Evolutionary conservation across 2,113 vertebrate genomes (phyloP).

Genomic region (Empidonax traillii): DNA sequence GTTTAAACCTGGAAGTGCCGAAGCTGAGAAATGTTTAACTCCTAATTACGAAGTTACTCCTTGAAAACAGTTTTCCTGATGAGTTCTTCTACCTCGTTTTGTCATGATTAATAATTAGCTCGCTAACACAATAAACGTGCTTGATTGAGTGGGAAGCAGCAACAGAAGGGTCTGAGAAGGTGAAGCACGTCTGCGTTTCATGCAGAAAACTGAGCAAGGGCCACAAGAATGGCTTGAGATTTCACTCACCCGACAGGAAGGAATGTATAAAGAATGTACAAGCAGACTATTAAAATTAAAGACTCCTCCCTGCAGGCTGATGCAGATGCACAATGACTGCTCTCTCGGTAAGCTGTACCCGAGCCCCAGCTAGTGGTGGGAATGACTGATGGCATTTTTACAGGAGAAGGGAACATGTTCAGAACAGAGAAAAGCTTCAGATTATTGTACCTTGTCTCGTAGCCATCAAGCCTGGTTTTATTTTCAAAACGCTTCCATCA

Average conservation of each 20-base stretch:
- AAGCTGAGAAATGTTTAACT: neutral
- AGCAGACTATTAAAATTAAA: neutral
- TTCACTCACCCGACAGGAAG: neutral
- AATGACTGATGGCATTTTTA: constrained; percentile 3
- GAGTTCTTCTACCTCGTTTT: neutral
- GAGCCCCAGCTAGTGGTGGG: constrained; percentile 75
- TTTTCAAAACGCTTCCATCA: neutral
- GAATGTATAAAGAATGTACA: neutral
- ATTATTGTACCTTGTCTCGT: neutral
- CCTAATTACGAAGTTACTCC: neutral
- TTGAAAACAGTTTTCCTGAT: neutral
- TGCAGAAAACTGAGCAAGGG: neutral
- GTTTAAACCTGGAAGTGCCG: neutral
- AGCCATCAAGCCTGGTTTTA: neutral
- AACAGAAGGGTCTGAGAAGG: neutral
- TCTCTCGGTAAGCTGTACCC: constrained; percentile 1
- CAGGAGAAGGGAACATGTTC: neutral
- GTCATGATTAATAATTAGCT: neutral
- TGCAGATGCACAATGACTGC: neutral
- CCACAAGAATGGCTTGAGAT: neutral
- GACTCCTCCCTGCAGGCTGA: neutral
- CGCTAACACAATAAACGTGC: neutral
- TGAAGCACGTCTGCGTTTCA: neutral
- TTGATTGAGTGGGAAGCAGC: neutral
- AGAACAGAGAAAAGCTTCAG: neutral